A percentile compares a stretch with the other conserved stretches of the same genome.
phyloP scores from a whole-genome alignment of 2,888 invertebrate species.

The Unio delphinus region DNA sequence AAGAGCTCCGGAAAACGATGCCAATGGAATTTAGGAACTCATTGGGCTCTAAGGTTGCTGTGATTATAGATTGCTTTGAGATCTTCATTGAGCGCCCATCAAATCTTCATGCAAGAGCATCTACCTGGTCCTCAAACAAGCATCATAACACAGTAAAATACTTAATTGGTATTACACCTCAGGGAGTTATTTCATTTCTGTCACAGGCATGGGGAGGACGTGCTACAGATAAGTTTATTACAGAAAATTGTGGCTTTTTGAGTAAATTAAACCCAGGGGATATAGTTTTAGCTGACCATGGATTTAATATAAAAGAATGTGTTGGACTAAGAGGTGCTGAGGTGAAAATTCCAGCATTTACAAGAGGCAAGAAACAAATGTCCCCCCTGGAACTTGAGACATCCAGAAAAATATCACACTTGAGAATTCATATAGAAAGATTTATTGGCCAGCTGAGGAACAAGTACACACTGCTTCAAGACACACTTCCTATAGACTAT shows the following conservation, averaged over 20 bases:
- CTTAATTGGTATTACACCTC: constrained; percentile 48
- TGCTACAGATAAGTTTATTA: constrained; percentile 44
- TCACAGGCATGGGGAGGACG: no score
- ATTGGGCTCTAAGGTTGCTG: constrained; percentile 24
- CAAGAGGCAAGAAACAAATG: constrained; percentile 31
- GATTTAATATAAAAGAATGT: constrained; percentile 35
- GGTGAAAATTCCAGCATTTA: constrained; percentile 36
- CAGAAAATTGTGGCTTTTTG: constrained; percentile 35
- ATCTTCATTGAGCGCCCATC: constrained; percentile 28
- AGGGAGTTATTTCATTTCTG: constrained; percentile 41
- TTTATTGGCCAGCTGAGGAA: constrained; percentile 32
- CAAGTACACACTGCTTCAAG: constrained; percentile 30
- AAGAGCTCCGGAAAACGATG: constrained; percentile 22
- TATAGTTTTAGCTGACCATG: constrained; percentile 36
- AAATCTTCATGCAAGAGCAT: constrained; percentile 27
- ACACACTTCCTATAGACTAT: constrained; percentile 22
- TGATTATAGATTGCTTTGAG: constrained; percentile 36
- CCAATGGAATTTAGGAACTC: constrained; percentile 15
- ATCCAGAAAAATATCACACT: constrained; percentile 32
- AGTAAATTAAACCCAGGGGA: constrained; percentile 33
- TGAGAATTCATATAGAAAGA: constrained; percentile 35
- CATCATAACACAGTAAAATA: constrained; percentile 45
- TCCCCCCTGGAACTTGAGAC: constrained; percentile 27
- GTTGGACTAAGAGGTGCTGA: constrained; percentile 27
- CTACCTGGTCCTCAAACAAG: constrained; percentile 43